A percentile compares a stretch with the other conserved stretches of the same genome.
phyloP scores from a whole-genome alignment of 2,113 vertebrate species.

The Mustela nigripes region DNA sequence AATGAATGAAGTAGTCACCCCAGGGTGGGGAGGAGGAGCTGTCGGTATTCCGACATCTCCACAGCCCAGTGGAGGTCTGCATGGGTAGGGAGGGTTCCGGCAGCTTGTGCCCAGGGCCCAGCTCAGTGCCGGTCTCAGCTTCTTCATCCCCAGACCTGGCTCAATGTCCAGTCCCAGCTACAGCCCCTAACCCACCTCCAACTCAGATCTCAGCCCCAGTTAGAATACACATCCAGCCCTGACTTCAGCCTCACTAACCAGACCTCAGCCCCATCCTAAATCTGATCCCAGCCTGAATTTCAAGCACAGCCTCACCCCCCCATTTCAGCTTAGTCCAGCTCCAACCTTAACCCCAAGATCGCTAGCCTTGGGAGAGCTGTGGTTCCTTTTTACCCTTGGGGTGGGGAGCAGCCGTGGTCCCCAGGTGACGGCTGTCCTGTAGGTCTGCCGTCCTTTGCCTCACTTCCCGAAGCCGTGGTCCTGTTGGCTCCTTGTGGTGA shows the following conservation, averaged over 20 bases:
- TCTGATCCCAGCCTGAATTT: neutral
- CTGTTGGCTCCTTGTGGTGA: neutral
- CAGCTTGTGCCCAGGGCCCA: neutral
- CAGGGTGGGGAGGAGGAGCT: neutral
- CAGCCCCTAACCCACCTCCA: neutral
- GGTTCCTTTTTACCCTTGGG: neutral
- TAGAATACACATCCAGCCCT: neutral
- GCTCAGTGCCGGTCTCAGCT: neutral
- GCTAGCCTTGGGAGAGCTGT: neutral
- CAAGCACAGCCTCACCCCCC: neutral
- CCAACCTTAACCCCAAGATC: neutral
- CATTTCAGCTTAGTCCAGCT: neutral
- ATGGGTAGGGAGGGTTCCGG: neutral
- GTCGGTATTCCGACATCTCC: rapidly evolving
- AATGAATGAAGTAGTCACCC: neutral
- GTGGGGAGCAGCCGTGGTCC: neutral
- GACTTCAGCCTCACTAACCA: neutral
- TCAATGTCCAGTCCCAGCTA: neutral
- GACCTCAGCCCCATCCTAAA: neutral
- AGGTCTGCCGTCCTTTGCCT: neutral
- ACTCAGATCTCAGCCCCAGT: neutral
- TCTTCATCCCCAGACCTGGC: neutral
- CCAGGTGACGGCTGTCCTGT: neutral
- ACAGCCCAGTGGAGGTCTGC: neutral
- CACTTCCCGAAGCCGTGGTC: neutral